These are phyloP conservation scores for Muscicapa striata DNA, from an alignment of 2,797 vertebrate genomes.

Conservation along the genomic window DNA sequence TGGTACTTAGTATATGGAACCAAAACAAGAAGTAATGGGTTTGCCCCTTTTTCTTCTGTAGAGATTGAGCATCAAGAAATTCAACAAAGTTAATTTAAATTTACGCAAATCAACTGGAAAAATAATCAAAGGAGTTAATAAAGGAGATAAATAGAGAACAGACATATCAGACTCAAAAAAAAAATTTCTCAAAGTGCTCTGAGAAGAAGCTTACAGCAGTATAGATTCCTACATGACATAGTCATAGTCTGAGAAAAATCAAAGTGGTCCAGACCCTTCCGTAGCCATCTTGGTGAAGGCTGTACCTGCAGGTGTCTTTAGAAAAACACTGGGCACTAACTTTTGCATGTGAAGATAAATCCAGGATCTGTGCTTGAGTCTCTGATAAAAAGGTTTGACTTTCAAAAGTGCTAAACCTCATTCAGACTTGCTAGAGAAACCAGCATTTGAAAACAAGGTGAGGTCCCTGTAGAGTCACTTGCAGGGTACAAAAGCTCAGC, in stretches of 20 bases:
- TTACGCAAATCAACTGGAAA: neutral
- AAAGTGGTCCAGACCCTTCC: neutral
- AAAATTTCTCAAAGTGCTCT: neutral
- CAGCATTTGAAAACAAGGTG: neutral
- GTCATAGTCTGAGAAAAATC: neutral
- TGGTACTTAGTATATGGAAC: neutral
- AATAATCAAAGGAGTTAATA: neutral
- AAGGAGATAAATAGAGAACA: neutral
- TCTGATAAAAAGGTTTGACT: neutral
- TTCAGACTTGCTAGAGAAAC: neutral
- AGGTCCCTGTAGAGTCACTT: neutral
- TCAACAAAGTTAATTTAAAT: neutral
- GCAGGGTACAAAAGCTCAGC: neutral
- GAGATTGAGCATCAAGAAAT: neutral
- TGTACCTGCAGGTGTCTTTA: neutral
- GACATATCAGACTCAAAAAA: neutral
- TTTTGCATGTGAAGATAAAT: neutral
- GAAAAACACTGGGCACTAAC: neutral
- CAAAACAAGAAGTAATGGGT: neutral
- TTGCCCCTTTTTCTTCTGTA: neutral
- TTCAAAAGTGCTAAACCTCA: neutral
- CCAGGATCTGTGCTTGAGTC: neutral
- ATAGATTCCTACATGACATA: neutral
- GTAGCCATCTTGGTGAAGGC: neutral
- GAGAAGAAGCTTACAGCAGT: neutral